Evolutionary conservation across 1,140 invertebrate species (phyloP).

Genomic region (Dolichoris vasculosae): DNA sequence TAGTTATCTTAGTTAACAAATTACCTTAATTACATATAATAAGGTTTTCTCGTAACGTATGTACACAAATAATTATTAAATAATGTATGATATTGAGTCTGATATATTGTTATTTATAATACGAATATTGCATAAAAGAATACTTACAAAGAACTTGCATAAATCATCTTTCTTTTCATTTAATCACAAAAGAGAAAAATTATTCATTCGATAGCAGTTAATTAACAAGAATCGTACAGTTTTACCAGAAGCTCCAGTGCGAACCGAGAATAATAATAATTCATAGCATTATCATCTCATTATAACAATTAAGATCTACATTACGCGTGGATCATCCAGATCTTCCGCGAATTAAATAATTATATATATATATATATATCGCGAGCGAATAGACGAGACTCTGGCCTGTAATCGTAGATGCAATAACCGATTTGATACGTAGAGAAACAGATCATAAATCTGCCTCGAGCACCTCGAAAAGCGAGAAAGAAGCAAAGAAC

Average conservation of each 20-base stretch:
- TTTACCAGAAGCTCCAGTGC: background rate
- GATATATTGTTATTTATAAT: too few species aligned
- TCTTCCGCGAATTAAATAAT: conserved; percentile 8
- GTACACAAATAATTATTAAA: too few species aligned
- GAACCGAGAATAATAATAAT: background rate
- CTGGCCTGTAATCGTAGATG: background rate
- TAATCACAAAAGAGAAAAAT: background rate
- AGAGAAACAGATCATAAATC: conserved; percentile 40
- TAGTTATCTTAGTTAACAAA: too few species aligned
- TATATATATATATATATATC: background rate
- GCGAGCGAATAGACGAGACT: background rate
- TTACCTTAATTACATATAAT: too few species aligned
- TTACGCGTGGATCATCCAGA: background rate
- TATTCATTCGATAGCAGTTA: background rate
- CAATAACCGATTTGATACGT: conserved; percentile 43
- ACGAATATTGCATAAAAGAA: too few species aligned
- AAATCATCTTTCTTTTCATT: background rate
- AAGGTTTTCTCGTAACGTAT: too few species aligned
- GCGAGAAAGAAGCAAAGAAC: background rate
- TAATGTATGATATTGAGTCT: too few species aligned
- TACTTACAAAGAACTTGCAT: too few species aligned
- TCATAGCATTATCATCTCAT: conserved; percentile 32
- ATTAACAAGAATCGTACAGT: background rate
- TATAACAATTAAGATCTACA: background rate
- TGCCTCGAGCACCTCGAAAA: background rate